Base-by-base conservation (phyloP, 2,888 invertebrate species). In the Synanthedon andrenaeformis region DNA sequence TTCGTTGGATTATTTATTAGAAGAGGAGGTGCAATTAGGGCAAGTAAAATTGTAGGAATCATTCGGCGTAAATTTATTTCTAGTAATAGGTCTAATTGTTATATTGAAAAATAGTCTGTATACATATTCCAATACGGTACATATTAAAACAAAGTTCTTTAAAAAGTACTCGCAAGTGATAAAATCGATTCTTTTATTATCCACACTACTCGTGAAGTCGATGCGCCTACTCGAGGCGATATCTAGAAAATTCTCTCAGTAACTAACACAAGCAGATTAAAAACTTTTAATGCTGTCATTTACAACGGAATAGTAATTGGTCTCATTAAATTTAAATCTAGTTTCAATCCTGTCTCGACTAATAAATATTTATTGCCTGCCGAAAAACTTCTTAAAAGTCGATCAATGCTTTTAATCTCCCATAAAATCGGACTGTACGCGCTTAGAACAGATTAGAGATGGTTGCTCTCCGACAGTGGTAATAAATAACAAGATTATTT, bases 401-500 rank as follows among this genome's bases (percentile, higher is more conserved):
- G 79, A 82, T 81, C 79, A 71, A 67, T 69, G 65, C 65, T 78
- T 77, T 79, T 80, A 83, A 84, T 84, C 81, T 80, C 69, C 72
- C 70, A 82, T 82, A 82, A 83, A 82, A 82, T 82, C 74, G 65
- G 73, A 70, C 66, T 67, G 67, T 75, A 79, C 78, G 79, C 79
- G 76, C 79, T 77, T 77, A 74, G 70, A 72, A 64, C 64, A 83
- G 86, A 86, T 86, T 87, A 85, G 78, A 84, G 68, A 75, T 77
- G 76, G 72, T 70, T 73, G 72, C 68, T 76, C 74, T 70, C 72
- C 69, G 76, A 69, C 72, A 67, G 62, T 65, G 67, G 83, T 69
- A 83, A 86, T 87, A 87, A 86, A 86, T 86, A 86, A 85, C 79
- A 67, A 70, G 84, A 86, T 87, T 84, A 85, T 82, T 82, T 82